These are phyloP conservation scores for Heterodera schachtii DNA, from an alignment of 1,140 invertebrate genomes.

Conservation along the genomic window DNA sequence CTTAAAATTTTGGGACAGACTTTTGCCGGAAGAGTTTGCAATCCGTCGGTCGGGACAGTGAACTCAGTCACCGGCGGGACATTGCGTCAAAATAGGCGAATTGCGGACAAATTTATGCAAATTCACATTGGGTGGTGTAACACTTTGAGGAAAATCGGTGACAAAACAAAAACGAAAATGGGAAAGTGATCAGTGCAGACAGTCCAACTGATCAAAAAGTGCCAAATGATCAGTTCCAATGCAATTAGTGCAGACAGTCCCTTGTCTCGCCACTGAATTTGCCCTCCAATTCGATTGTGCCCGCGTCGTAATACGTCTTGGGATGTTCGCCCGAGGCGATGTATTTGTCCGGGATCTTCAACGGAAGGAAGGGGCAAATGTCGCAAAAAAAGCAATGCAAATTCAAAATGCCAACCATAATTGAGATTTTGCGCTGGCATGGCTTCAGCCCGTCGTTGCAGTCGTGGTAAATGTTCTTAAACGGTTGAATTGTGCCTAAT, in stretches of 20 bases:
- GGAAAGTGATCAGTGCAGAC: neutral
- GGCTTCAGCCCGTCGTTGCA: constrained; percentile 50
- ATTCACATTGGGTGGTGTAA: neutral
- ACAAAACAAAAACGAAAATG: neutral
- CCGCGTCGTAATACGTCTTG: constrained; percentile 42
- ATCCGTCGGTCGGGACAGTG: neutral
- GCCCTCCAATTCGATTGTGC: constrained; percentile 44
- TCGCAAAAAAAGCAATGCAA: constrained; percentile 1
- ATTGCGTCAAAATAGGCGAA: neutral
- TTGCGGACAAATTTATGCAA: neutral
- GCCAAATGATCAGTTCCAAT: neutral
- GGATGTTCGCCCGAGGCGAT: constrained; percentile 38
- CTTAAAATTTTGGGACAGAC: neutral
- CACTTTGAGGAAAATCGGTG: neutral
- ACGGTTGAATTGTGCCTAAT: constrained; percentile 14
- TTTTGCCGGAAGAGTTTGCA: neutral
- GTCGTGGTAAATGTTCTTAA: constrained; percentile 47
- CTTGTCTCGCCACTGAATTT: constrained; percentile 48
- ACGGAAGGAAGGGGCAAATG: neutral
- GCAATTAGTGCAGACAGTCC: constrained; percentile 47
- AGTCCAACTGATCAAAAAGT: neutral
- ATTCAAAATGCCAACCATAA: constrained; percentile 35
- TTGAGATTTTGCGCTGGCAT: constrained; percentile 50
- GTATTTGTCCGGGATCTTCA: constrained; percentile 43
- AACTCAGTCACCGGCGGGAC: neutral